Conservation (phyloP, 2,113 vertebrate genomes). For the Brachyhypopomus gauderio region DNA sequence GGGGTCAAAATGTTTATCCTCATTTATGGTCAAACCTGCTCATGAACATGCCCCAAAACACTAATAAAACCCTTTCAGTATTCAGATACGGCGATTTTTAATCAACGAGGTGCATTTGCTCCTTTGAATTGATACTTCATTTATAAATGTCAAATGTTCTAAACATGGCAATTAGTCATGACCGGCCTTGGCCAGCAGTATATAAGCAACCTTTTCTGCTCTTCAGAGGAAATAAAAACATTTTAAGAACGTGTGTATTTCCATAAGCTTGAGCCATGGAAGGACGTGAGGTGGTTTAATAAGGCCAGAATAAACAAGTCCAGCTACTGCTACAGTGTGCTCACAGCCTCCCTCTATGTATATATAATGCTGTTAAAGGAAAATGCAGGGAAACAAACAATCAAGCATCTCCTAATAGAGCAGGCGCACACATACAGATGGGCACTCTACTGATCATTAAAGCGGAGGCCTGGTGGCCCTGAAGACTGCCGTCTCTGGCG, state of each 20-base stretch:
- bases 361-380: conserved; percentile 1
- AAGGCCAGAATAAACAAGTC: conserved; percentile 32
- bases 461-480: neutral
- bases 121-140: conserved; percentile 51
- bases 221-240: conserved; percentile 38
- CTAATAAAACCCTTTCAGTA: conserved; percentile 41
- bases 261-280: conserved; percentile 35
- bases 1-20: neutral
- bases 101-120: conserved; percentile 44
- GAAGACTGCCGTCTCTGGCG: conserved; percentile 35
- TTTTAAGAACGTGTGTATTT: conserved; percentile 34
- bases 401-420: conserved; percentile 3
- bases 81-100: conserved; percentile 45
- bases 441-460: conserved; percentile 19
- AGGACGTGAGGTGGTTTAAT: conserved; percentile 23
- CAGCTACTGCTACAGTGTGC: neutral
- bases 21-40: neutral
- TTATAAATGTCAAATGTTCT: conserved; percentile 56
- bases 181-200: conserved; percentile 1
- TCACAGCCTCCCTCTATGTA: neutral
- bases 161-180: conserved; percentile 61
- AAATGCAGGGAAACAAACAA: neutral
- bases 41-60: conserved; percentile 14
- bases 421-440: neutral
- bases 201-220: conserved; percentile 44